Conservation (phyloP, 2,888 invertebrate genomes). For the Gymnoscelis rufifasciata region DNA sequence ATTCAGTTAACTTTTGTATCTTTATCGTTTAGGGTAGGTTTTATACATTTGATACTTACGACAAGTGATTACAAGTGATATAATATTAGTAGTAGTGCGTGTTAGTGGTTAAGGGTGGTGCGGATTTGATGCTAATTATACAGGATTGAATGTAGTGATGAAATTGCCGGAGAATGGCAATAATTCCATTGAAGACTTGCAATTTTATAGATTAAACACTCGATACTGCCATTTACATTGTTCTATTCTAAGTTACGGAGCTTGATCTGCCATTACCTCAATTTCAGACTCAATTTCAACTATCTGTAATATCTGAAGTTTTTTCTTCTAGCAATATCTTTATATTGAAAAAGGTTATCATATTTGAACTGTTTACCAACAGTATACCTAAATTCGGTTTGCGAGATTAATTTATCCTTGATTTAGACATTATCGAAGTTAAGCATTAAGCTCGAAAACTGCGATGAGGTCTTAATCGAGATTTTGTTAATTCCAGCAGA, state of each 20-base stretch:
- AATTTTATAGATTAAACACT: constrained; percentile 67
- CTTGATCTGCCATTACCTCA: constrained; percentile 21
- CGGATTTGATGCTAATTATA: constrained; percentile 59
- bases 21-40: constrained; percentile 67
- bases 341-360: no score
- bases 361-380: no score
- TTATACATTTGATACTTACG: constrained; percentile 79
- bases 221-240: constrained; percentile 70
- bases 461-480: no score
- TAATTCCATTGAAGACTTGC: constrained; percentile 72
- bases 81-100: constrained; percentile 64
- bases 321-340: no score
- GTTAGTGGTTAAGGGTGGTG: constrained; percentile 70
- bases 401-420: no score
- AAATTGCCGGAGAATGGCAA: constrained; percentile 57
- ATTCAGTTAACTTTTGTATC: constrained; percentile 64
- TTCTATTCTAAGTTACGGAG: constrained; percentile 45
- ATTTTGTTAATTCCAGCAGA: no score
- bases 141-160: constrained; percentile 38
- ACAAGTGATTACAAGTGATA: constrained; percentile 78
- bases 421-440: no score
- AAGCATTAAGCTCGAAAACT: no score
- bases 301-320: no score
- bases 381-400: no score
- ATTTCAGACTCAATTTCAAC: no score